Evolutionary conservation across 2,888 invertebrate genomes (phyloP), one percentile per base, ranked within the genome.

Genomic region (Sarcophaga carnaria): DNA sequence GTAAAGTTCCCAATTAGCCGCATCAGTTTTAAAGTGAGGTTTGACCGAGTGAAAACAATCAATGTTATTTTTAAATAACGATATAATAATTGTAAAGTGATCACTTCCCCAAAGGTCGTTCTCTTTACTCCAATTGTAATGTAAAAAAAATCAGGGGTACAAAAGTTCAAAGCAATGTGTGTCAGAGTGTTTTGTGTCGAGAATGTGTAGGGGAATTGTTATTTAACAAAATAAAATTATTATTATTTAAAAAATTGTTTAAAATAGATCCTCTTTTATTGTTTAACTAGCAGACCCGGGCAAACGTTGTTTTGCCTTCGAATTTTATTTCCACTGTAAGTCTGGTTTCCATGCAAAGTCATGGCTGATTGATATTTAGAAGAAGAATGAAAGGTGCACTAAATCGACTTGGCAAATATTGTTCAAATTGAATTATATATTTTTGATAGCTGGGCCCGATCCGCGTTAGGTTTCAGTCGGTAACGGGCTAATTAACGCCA

Each of bases 151-250:
- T 69, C 54, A 25, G 79, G 49, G 0, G 66, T 79, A 62, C 63
- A 78, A 37, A 78, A 63, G 2, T 79, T 66, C 22, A 85, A 22
- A 47, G 79, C 74, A 14, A 82, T 63, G 64, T 85, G 72, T 20
- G 72, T 83, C n/a, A 86, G 49, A 14, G 83, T 76, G 20, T 74
- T 71, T 17, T 86, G 66, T 10, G 71, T 83, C 1, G 85, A 85
- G 37, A 85, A 20, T 85, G 66, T 14, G 71, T 84, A 6, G 80
- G 14, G 1, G 59, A 64, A 17, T 63, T 74, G 59, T 71, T 45
- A 47, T 70, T 83, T n/a, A 79, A 17, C 25, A 37, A 37, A 37
- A 37, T 47, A 71, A 37, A 12, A 27, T 66, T 71, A 20, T 3
- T 12, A 17, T 11, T 59, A 69, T 25, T 12, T 1, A 76, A 22